Conservation (phyloP, 2,888 invertebrate species). For the Acanthococcus lagerstroemiae region DNA sequence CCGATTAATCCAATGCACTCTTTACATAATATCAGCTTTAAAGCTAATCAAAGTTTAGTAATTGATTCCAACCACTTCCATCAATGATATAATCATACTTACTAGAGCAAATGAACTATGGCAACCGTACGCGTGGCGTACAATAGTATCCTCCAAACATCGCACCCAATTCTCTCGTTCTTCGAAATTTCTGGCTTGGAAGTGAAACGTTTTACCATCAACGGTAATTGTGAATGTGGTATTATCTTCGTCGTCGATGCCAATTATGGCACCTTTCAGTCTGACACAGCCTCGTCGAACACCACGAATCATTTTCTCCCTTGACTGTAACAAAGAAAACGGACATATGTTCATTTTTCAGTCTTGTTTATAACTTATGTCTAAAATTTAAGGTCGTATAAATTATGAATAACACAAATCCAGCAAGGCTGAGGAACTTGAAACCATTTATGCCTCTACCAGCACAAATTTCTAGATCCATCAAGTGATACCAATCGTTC, state of each 20-base stretch:
- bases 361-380: too few relatives aligned
- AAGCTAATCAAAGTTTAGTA: too few relatives aligned
- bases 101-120: slow-evolving; percentile 23
- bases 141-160: slow-evolving; percentile 87
- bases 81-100: too few relatives aligned
- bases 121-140: slow-evolving; percentile 58
- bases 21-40: too few relatives aligned
- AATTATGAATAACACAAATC: too few relatives aligned
- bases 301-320: slow-evolving; percentile 97
- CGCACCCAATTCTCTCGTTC: slow-evolving; percentile 95
- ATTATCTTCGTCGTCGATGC: slow-evolving; percentile 98
- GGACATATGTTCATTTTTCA: neutral
- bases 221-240: slow-evolving; percentile 98
- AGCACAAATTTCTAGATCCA: too few relatives aligned
- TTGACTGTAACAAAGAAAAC: slow-evolving; percentile 58
- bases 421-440: too few relatives aligned
- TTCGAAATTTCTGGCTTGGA: slow-evolving; percentile 77
- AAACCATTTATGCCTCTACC: too few relatives aligned
- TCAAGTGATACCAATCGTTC: too few relatives aligned
- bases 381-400: too few relatives aligned
- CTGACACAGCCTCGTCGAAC: slow-evolving; percentile 93
- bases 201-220: slow-evolving; percentile 98
- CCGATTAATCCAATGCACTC: too few relatives aligned
- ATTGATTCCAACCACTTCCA: too few relatives aligned
- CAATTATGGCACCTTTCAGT: slow-evolving; percentile 93